Base-by-base conservation (phyloP, 2,888 invertebrate species). In the Steinernema scapterisci region DNA sequence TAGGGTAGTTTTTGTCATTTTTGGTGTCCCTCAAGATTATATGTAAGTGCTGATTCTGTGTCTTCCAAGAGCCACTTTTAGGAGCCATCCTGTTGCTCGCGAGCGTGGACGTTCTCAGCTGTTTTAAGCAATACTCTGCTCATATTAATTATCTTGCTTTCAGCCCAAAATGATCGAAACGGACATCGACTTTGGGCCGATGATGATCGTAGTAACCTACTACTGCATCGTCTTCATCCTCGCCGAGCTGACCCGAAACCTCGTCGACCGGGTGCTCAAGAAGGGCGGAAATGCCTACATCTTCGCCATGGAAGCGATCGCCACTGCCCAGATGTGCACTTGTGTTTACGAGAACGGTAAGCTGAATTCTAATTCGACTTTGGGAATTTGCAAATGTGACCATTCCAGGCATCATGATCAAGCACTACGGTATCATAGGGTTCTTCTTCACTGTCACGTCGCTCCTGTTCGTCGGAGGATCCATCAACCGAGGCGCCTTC, bases 281-380 rank as follows among this genome's bases (percentile, higher is more conserved):
- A 46, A 71, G 27, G 71, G 71, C 16, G 9, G 73, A 23, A 43
- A 71, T 19, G 25, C 72, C 11, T 78, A 82, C 71, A 43, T 72
- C 16, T 73, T 80, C 25, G 25, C 75, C 54, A 82, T 80, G 27
- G 81, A 80, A 63, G 73, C 81, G 23, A 81, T 82, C 45, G 81
- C 73, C 45, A 82, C 83, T 0, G 79, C 82, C 46, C 87, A 85
- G 75, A 83, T 84, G 83, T 85, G 85, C 76, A 83, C 85, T 13
- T 87, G 86, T 76, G 87, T 87, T 19, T 87, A 85, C 77, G 86
- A 87, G 74, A 87, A 87, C 78, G 84, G 84, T 80, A 27, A 11
- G 73, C 21, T 54, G 19, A 21, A n/a, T n/a, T n/a, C n/a, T n/a
- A n/a, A n/a, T n/a, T n/a, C n/a, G n/a, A 25, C 27, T n/a, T 13